Evolutionary conservation across 2,797 vertebrate genomes (phyloP).

Genomic region (Rhinophrynus dorsalis): DNA sequence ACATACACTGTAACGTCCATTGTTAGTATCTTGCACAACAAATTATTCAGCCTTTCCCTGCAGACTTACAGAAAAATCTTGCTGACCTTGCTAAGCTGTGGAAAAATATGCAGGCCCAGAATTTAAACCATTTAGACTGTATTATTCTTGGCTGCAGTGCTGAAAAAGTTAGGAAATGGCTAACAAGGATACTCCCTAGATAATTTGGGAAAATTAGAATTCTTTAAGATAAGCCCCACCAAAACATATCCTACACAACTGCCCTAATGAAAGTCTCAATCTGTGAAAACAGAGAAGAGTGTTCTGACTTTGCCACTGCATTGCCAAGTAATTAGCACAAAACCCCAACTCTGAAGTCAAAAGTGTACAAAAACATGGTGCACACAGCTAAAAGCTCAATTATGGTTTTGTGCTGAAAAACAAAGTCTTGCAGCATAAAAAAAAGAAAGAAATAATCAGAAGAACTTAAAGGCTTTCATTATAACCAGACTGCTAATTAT

Average conservation of each 20-base stretch:
- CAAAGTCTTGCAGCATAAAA: not conserved
- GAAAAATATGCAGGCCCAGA: slow-evolving; percentile 32
- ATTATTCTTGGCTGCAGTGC: slow-evolving; percentile 33
- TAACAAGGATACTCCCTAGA: slow-evolving; percentile 33
- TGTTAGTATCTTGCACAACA: not conserved
- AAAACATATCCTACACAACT: slow-evolving; percentile 9
- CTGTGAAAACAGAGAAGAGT: not conserved
- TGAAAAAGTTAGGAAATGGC: slow-evolving; percentile 29
- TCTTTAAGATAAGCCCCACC: slow-evolving; percentile 29
- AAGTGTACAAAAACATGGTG: slow-evolving; percentile 21
- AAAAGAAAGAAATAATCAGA: not conserved
- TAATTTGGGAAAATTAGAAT: slow-evolving; percentile 28
- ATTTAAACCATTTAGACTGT: slow-evolving; percentile 36
- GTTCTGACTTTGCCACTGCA: not conserved
- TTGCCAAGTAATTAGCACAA: slow-evolving; percentile 15
- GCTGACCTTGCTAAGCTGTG: slow-evolving; percentile 35
- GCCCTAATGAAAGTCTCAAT: slow-evolving; percentile 17
- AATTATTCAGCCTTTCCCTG: slow-evolving; percentile 18
- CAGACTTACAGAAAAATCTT: slow-evolving; percentile 27
- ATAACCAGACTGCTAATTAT: slow-evolving; percentile 6
- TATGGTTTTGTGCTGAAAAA: slow-evolving; percentile 10
- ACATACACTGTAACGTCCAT: slow-evolving; percentile 1
- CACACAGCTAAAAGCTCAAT: not conserved
- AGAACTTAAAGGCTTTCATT: not conserved
- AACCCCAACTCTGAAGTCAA: slow-evolving; percentile 13